phyloP scores from a whole-genome alignment of 2,888 invertebrate genomes.

The Ochropleura leucogaster region DNA sequence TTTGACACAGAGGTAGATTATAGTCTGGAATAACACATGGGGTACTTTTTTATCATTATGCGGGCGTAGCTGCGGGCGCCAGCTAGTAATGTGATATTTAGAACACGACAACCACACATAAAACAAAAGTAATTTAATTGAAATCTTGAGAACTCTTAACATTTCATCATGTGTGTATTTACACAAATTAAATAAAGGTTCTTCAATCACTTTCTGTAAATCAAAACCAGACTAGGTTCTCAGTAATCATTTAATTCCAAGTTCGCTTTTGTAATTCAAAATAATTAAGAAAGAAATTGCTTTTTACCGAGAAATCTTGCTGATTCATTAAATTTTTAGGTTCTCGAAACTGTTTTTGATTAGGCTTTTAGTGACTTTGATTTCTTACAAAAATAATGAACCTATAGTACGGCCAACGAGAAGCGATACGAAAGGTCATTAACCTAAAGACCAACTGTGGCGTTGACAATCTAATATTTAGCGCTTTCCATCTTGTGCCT shows the following conservation, averaged over 20 bases:
- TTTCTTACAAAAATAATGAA: not conserved
- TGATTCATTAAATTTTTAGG: not conserved
- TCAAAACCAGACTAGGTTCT: not conserved
- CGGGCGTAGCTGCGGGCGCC: no score
- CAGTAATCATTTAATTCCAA: not conserved
- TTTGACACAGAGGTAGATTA: no score
- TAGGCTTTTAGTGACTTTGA: not conserved
- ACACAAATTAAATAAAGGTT: not conserved
- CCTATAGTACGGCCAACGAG: not conserved
- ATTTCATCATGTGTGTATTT: not conserved
- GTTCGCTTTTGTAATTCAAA: conserved; percentile 4
- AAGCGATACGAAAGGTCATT: no score
- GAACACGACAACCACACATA: not conserved
- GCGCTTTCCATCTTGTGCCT: no score
- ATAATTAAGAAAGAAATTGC: conserved; percentile 27
- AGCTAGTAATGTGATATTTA: not conserved
- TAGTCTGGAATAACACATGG: no score
- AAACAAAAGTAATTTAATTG: conserved; percentile 26
- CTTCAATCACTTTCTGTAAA: conserved; percentile 3
- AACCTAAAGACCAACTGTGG: no score
- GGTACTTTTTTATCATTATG: no score
- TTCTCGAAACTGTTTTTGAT: not conserved
- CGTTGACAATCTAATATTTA: no score
- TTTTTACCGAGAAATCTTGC: not conserved
- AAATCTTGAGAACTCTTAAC: not conserved